These are phyloP conservation scores for Carlito syrichta DNA, from an alignment of 2,113 vertebrate genomes.

Conservation along the genomic window DNA sequence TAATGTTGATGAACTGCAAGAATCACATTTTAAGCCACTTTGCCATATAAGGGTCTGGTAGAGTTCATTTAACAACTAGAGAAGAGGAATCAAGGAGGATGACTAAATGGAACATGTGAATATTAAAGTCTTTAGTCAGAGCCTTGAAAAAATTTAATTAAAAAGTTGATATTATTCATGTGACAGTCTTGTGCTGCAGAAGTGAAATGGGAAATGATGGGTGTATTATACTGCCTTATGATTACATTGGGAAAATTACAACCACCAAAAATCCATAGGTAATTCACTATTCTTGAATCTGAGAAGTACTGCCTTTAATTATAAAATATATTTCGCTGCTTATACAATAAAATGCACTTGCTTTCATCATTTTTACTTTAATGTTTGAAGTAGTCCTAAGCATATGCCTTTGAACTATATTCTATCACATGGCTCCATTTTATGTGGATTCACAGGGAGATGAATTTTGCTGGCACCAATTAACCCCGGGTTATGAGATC, in stretches of 20 bases:
- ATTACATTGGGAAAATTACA: not conserved
- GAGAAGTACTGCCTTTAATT: not conserved
- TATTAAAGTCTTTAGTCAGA: not conserved
- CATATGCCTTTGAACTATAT: not conserved
- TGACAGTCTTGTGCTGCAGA: not conserved
- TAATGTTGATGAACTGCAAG: not conserved
- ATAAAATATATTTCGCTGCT: not conserved
- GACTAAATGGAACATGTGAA: not conserved
- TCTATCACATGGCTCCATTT: not conserved
- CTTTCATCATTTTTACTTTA: not conserved
- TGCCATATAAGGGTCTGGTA: not conserved
- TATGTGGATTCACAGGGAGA: not conserved
- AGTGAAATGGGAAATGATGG: not conserved
- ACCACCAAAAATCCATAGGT: not conserved
- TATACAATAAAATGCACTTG: not conserved
- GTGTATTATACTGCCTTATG: not conserved
- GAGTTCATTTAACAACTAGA: not conserved
- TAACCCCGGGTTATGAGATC: not conserved
- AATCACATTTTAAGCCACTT: not conserved
- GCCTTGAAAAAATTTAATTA: not conserved
- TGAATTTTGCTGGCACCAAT: not conserved
- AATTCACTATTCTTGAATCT: not conserved
- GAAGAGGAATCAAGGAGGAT: not conserved
- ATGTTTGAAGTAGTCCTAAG: not conserved
- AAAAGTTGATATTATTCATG: not conserved